phyloP scores from a whole-genome alignment of 2,797 vertebrate genomes.

The Buceros bicornis region DNA sequence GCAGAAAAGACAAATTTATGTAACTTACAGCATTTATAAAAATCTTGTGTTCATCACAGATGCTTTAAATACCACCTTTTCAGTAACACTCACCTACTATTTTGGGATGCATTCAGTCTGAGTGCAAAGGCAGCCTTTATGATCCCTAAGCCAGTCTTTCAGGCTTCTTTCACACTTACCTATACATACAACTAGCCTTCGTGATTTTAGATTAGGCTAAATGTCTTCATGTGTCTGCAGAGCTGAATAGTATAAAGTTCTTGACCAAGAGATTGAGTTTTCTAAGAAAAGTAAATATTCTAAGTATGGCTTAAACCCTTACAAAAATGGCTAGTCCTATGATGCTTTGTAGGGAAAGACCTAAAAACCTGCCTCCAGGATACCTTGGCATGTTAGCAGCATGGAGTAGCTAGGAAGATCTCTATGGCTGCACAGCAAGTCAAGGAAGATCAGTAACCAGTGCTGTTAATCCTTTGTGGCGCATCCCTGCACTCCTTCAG shows the following conservation, averaged over 20 bases:
- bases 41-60: background rate
- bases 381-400: background rate
- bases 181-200: background rate
- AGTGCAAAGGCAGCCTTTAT: conserved; percentile 5
- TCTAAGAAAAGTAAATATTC: background rate
- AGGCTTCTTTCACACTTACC: background rate
- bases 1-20: background rate
- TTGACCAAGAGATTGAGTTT: background rate
- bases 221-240: background rate
- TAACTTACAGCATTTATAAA: background rate
- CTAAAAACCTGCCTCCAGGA: background rate
- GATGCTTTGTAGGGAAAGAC: background rate
- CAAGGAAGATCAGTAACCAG: background rate
- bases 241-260: background rate
- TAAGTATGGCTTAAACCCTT: background rate
- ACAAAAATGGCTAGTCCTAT: background rate
- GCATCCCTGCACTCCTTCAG: background rate
- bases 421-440: background rate
- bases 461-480: background rate
- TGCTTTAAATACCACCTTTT: conserved; percentile 32
- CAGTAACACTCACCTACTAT: conserved; percentile 14
- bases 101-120: background rate
- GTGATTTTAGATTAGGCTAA: conserved; percentile 1
- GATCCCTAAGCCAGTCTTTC: background rate
- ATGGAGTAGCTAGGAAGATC: background rate